phyloP scores from a whole-genome alignment of 2,888 invertebrate species.

The Phasia obesa region DNA sequence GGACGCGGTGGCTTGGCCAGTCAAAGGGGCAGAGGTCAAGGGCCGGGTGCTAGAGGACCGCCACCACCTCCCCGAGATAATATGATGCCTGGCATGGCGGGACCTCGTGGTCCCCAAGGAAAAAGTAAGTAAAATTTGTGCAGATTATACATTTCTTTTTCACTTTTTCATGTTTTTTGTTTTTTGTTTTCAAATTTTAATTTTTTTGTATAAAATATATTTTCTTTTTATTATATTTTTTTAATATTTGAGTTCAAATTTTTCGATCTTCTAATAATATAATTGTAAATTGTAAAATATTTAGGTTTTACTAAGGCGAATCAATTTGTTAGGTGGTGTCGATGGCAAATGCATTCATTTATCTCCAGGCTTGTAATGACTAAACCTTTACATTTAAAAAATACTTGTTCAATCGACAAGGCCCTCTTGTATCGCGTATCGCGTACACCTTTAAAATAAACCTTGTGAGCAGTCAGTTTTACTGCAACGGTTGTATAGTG shows the following conservation, averaged over 20 bases:
- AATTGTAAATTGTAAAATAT: conserved; percentile 51
- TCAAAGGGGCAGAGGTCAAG: conserved; percentile 81
- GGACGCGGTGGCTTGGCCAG: conserved; percentile 79
- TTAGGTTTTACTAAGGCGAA: conserved; percentile 42
- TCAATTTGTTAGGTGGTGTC: too few relatives aligned
- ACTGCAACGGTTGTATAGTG: too few relatives aligned
- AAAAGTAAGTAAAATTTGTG: conserved; percentile 81
- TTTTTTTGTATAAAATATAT: conserved; percentile 38
- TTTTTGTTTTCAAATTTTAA: conserved; percentile 38
- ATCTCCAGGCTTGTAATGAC: too few relatives aligned
- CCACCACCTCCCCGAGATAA: conserved; percentile 92
- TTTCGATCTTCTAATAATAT: conserved; percentile 7
- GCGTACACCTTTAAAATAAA: too few relatives aligned
- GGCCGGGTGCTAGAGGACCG: conserved; percentile 94
- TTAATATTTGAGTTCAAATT: conserved; percentile 5
- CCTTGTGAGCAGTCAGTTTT: too few relatives aligned
- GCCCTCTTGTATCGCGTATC: too few relatives aligned
- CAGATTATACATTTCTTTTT: too few relatives aligned
- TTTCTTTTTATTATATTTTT: conserved; percentile 18
- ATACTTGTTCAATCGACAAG: too few relatives aligned
- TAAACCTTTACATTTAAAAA: too few relatives aligned
- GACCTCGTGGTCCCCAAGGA: conserved; percentile 80
- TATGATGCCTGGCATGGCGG: conserved; percentile 83
- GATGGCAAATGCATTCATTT: too few relatives aligned
- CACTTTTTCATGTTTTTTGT: neutral